Conservation (phyloP, 2,888 invertebrate genomes). For the Cerastis leucographa region DNA sequence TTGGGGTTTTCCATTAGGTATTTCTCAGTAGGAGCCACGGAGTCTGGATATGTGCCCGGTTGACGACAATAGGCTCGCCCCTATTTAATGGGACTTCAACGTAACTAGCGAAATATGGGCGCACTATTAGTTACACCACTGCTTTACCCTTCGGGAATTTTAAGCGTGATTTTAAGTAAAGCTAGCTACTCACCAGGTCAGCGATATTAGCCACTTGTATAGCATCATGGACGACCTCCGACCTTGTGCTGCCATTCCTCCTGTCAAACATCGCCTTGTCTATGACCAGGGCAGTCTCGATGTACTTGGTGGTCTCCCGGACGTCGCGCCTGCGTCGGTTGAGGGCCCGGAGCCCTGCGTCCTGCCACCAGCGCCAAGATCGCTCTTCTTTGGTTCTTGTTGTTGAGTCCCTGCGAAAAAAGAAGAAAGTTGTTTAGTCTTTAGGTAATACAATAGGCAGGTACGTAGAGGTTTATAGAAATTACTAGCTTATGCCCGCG, state of each 20-base stretch:
- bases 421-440: background rate
- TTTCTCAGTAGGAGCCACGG: no score
- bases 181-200: slow-evolving; percentile 94
- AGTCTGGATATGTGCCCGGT: no score
- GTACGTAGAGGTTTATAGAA: background rate
- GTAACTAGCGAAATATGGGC: no score
- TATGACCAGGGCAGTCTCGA: slow-evolving; percentile 98
- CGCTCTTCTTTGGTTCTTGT: slow-evolving; percentile 76
- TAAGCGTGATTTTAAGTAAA: background rate
- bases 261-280: slow-evolving; percentile 99
- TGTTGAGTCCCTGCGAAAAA: slow-evolving; percentile 69
- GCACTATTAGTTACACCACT: no score
- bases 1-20: no score
- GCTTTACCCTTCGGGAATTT: no score
- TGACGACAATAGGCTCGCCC: no score
- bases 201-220: slow-evolving; percentile 99
- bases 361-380: slow-evolving; percentile 86
- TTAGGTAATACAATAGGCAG: background rate
- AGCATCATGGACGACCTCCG: slow-evolving; percentile 97
- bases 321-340: slow-evolving; percentile 93
- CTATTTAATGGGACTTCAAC: no score
- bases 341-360: slow-evolving; percentile 79
- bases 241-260: slow-evolving; percentile 96
- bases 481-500: no score
- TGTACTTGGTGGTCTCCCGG: slow-evolving; percentile 97